These are phyloP conservation scores for Meliscaeva auricollis DNA, from an alignment of 2,888 invertebrate genomes.

Conservation along the genomic window DNA sequence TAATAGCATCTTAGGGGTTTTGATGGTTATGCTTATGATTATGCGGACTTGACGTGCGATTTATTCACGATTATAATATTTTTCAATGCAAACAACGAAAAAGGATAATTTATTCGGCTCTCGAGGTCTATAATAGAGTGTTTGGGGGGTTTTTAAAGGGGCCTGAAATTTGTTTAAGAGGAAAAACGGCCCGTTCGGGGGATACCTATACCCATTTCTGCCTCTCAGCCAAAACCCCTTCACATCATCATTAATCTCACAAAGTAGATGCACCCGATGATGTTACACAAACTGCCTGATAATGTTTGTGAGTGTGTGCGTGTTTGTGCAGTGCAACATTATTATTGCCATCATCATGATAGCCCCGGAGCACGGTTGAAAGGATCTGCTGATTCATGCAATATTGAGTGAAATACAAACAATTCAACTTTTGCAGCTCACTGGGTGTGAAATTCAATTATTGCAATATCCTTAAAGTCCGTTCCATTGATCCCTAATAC, in stretches of 20 bases:
- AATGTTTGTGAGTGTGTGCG: background rate
- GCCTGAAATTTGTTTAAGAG: background rate
- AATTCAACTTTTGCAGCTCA: constrained; percentile 73
- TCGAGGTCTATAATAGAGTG: background rate
- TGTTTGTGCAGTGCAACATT: constrained; percentile 38
- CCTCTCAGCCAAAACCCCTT: constrained; percentile 5
- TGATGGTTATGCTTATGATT: constrained; percentile 39
- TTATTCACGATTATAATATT: constrained; percentile 40
- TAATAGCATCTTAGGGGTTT: constrained; percentile 50
- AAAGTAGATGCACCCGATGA: constrained; percentile 44
- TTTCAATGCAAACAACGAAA: constrained; percentile 8
- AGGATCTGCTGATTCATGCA: constrained; percentile 71
- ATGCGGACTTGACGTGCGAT: constrained; percentile 24
- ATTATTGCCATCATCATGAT: constrained; percentile 49
- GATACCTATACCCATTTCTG: too few species aligned
- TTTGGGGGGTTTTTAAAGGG: background rate
- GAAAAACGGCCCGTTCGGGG: background rate
- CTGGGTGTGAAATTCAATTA: constrained; percentile 73
- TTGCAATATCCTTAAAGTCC: constrained; percentile 65
- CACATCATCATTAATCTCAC: constrained; percentile 41
- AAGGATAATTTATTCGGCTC: constrained; percentile 21
- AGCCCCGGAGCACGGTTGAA: constrained; percentile 53
- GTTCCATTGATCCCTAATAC: constrained; percentile 62
- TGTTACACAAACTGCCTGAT: constrained; percentile 19
- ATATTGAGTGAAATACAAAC: constrained; percentile 75